A percentile compares a stretch with the other conserved stretches of the same genome.
Conservation (phyloP, 2,888 invertebrate genomes). For the Epicampocera succincta region DNA sequence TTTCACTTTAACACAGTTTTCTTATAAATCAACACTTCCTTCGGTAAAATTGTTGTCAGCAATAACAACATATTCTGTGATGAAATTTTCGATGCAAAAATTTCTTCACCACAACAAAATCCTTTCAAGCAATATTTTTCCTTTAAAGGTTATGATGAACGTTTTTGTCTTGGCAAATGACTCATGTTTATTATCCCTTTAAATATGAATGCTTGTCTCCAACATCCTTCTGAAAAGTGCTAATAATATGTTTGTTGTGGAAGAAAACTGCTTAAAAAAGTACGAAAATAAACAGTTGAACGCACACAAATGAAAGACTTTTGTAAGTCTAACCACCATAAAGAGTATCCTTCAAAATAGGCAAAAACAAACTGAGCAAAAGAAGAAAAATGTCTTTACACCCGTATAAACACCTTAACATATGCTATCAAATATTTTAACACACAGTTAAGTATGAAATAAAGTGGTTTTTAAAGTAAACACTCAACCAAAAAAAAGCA, state of each 20-base stretch:
- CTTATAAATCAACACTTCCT: too few species aligned
- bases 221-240: slow-evolving; percentile 2
- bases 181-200: slow-evolving; percentile 11
- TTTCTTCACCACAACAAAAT: too few species aligned
- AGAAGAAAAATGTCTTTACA: slow-evolving; percentile 51
- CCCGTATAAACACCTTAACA: slow-evolving; percentile 59
- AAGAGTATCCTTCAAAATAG: slow-evolving; percentile 34
- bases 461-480: slow-evolving; percentile 67
- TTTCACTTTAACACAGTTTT: too few species aligned
- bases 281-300: slow-evolving; percentile 24
- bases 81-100: too few species aligned
- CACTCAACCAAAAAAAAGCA: slow-evolving; percentile 31
- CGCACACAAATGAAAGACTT: slow-evolving; percentile 28
- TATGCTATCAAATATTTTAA: slow-evolving; percentile 63
- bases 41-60: too few species aligned
- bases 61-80: too few species aligned
- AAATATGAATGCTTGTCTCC: slow-evolving; percentile 7
- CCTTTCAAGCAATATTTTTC: too few species aligned
- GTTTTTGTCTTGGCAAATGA: not conserved
- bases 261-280: slow-evolving; percentile 35
- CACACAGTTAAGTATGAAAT: slow-evolving; percentile 62
- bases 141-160: too few species aligned
- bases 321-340: slow-evolving; percentile 38
- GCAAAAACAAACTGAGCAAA: slow-evolving; percentile 47
- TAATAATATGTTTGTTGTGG: slow-evolving; percentile 36